Evolutionary conservation across 2,113 vertebrate species (phyloP), one percentile per base, ranked within the genome.

Genomic region (Phylloscopus trochiloides): DNA sequence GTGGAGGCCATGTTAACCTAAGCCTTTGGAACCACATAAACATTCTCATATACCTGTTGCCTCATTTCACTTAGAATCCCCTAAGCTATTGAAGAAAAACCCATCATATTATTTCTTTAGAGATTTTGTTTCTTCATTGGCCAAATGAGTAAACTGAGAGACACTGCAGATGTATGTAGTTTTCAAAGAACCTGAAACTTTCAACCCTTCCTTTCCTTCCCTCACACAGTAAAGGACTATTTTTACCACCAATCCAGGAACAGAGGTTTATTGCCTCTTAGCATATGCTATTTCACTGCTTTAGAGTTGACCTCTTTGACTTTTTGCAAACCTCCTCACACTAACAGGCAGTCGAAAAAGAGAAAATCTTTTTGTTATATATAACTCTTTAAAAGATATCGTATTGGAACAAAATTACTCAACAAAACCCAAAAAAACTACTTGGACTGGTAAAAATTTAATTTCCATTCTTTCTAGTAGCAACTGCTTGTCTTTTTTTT

Each of bases 101-200:
- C 9, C 12, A 50, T n/a, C 17, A 52, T 76, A 34, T 16, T 66
- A 66, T 31, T 77, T 80, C 3, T 8, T 61, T 14, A 68, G 57
- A 63, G 40, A 5, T 86, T 82, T 57, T 92, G 36, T 66, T 85
- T 92, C 24, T 62, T 36, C 15, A 14, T 42, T 70, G 24, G 25
- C 54, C 62, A 76, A 85, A 73, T 5, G 6, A 86, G 7, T 61
- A 82, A 93, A 55, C 9, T 0, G 2, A 74, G 19, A 92, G 94
- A 19, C 67, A 42, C 38, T 47, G 47, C 62, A 80, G 42, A 62
- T 22, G 13, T 16, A 43, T 0, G 5, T 11, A 73, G 20, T 32
- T 86, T 83, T 83, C 38, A 90, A 86, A 90, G 75, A 92, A 88
- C 14, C 32, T 51, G 47, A 95, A 94, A 83, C 20, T 83, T 74